Conservation (phyloP, 2,113 vertebrate genomes). For the Periophthalmus modestus region DNA sequence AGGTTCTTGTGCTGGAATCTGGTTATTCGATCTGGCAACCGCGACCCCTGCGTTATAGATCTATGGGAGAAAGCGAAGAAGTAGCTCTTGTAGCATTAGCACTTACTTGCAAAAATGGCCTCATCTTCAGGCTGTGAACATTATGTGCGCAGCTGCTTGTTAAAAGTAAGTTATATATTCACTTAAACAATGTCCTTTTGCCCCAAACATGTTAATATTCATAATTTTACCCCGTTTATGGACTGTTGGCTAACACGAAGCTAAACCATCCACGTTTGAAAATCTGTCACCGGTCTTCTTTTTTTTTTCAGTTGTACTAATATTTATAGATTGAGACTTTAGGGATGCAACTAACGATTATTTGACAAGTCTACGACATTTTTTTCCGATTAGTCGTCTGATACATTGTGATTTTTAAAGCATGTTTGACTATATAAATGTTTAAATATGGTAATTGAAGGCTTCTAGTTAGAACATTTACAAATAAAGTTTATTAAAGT, state of each 20-base stretch:
- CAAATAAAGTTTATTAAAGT: too few relatives aligned
- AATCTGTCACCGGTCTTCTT: neutral
- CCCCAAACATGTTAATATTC: too few relatives aligned
- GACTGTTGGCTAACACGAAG: neutral
- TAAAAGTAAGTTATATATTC: constrained; percentile 73
- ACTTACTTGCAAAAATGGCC: constrained; percentile 63
- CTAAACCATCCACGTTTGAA: neutral
- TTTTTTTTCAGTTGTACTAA: neutral
- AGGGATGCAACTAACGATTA: too few relatives aligned
- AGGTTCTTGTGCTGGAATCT: neutral
- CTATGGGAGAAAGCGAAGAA: neutral
- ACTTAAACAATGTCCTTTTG: neutral
- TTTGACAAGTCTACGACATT: too few relatives aligned
- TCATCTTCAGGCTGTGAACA: constrained; percentile 73
- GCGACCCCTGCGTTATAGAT: neutral
- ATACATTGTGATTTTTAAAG: too few relatives aligned
- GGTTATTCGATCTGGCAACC: neutral
- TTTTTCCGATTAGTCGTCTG: too few relatives aligned
- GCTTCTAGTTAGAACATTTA: too few relatives aligned
- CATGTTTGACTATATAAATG: too few relatives aligned
- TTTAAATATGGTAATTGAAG: too few relatives aligned
- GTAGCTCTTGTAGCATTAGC: neutral
- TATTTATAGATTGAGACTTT: neutral
- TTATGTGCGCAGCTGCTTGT: constrained; percentile 74
- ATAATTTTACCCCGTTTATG: neutral